phyloP scores from a whole-genome alignment of 2,797 vertebrate species.

The Malacoraja senta region DNA sequence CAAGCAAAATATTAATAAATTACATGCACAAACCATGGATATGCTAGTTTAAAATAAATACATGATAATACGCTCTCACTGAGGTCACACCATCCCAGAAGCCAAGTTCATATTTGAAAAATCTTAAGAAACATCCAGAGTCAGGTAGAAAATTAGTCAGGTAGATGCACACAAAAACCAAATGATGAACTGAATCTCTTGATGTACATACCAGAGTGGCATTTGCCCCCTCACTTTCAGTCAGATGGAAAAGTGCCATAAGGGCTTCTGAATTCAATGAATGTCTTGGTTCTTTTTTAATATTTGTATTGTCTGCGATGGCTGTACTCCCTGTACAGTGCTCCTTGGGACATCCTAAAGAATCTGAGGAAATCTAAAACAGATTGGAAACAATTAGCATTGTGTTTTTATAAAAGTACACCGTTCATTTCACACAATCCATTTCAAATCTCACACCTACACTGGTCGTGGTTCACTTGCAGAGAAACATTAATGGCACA shows the following conservation, averaged over 20 bases:
- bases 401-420: not conserved
- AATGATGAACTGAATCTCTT: not conserved
- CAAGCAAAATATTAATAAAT: not conserved
- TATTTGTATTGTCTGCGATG: not conserved
- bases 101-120: not conserved
- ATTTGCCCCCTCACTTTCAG: slow-evolving; percentile 52
- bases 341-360: not conserved
- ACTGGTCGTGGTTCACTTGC: not conserved
- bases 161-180: not conserved
- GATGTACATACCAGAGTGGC: slow-evolving; percentile 58
- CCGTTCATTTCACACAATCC: not conserved
- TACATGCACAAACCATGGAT: not conserved
- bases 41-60: not conserved
- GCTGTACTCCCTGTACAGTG: not conserved
- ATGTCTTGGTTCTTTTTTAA: slow-evolving; percentile 58
- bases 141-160: not conserved
- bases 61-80: not conserved
- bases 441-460: not conserved
- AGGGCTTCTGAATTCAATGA: slow-evolving; percentile 67
- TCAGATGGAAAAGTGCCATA: slow-evolving; percentile 66
- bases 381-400: slow-evolving; percentile 5
- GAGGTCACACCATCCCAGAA: not conserved
- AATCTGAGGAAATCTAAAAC: slow-evolving; percentile 45
- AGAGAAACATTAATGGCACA: not conserved
- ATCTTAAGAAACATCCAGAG: not conserved